Base-by-base conservation (phyloP, 2,888 invertebrate genomes). In the Cephus spinipes region DNA sequence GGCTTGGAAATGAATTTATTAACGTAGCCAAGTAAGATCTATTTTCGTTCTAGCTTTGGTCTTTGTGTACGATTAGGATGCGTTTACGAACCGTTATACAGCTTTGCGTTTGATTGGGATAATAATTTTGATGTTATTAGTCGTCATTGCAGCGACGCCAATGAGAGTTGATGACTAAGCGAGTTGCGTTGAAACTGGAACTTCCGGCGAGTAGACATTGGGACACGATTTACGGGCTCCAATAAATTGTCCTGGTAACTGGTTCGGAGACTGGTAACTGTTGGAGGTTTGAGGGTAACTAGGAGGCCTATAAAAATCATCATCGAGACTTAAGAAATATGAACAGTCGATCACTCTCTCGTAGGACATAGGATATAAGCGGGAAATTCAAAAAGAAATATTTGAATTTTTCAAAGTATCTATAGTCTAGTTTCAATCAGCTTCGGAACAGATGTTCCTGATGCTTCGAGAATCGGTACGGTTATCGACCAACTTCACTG, bases 1-100 rank as follows among this genome's bases (percentile, higher is more conserved):
- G 23, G 1, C 6, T 11, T 34, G 74, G 12, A 23, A 35, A 15
- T 6, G 12, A 74, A 74, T 32, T 74, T 35, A 74, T 32, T 35
- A 36, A 36, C 35, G 35, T 6, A 74, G 74, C n/a, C 74, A 34
- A 74, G 74, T 34, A 23, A 23, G 74, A 77, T 77, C 77, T 77
- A 77, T 77, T 77, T 68, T 34, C 31, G 77, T 55, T 23, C 12
- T 34, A 69, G 73, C 74, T 77, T 73, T 69, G 74, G 69, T 73
- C 69, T 77, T 74, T 68, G 74, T 34, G 36, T 74, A 73, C 33
- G 55, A 74, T 77, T 69, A 68, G 12, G 74, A 77, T 69, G 74
- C 75, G 71, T 75, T 77, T 74, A 71, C 11, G 34, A 55, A 74
- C 33, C 71, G 75, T 55, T 71, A 71, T 33, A 77, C 69, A 75